phyloP scores from a whole-genome alignment of 2,888 invertebrate species.

The Steromphala cineraria region DNA sequence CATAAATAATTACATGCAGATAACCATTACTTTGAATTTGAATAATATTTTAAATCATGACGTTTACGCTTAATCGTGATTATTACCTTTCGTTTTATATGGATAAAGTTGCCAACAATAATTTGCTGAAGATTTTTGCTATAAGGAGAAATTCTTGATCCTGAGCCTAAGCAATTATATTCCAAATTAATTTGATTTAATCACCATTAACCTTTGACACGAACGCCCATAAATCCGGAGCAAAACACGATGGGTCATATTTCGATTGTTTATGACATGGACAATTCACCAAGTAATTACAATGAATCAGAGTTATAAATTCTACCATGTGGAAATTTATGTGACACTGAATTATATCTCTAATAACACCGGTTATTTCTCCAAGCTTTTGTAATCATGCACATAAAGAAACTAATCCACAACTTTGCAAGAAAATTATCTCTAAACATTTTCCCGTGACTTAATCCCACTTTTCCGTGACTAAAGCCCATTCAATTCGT shows the following conservation, averaged over 20 bases:
- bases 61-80: too few species aligned
- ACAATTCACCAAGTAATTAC: not conserved
- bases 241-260: not conserved
- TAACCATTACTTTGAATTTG: too few species aligned
- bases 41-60: too few species aligned
- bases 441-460: not conserved
- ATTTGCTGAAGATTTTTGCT: too few species aligned
- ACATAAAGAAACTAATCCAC: not conserved
- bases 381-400: not conserved
- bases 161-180: not conserved
- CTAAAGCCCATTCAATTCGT: not conserved
- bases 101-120: too few species aligned
- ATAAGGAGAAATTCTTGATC: too few species aligned
- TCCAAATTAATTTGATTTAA: constrained; percentile 3
- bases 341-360: not conserved
- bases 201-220: not conserved
- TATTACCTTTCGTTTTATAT: too few species aligned
- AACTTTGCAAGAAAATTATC: not conserved
- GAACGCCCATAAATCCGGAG: not conserved
- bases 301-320: not conserved
- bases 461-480: not conserved
- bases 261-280: not conserved
- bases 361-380: not conserved
- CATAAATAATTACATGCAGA: too few species aligned
- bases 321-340: not conserved